phyloP scores from a whole-genome alignment of 1,140 invertebrate genomes.

The Pemphigus obesinymphae region DNA sequence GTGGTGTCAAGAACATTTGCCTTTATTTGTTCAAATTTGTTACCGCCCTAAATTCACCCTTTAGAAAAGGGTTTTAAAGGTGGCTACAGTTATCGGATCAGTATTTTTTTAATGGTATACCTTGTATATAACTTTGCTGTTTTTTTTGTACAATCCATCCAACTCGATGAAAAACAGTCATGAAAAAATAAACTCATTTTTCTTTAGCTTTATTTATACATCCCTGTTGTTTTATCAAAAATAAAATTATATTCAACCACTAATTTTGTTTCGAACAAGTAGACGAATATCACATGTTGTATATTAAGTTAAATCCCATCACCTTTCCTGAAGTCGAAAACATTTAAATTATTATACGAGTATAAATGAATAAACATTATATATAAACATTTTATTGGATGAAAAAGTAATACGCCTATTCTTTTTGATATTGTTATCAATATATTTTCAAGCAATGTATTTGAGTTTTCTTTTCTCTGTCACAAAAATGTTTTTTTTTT shows the following conservation, averaged over 20 bases:
- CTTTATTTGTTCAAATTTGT: slow-evolving; percentile 21
- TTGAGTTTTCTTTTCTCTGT: too few relatives aligned
- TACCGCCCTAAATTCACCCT: neutral
- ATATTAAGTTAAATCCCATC: too few relatives aligned
- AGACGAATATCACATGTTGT: too few relatives aligned
- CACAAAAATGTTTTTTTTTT: too few relatives aligned
- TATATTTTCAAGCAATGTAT: neutral
- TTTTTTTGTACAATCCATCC: neutral
- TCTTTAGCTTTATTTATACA: neutral
- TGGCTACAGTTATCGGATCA: neutral
- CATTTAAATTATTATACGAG: too few relatives aligned
- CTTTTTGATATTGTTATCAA: neutral
- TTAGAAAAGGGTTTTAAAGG: slow-evolving; percentile 1
- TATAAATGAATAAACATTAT: neutral
- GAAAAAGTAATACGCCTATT: neutral
- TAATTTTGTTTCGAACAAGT: neutral
- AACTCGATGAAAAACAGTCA: neutral
- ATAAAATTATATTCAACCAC: neutral
- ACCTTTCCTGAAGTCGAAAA: too few relatives aligned
- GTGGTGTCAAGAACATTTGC: slow-evolving; percentile 25
- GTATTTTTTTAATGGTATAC: neutral
- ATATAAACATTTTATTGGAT: neutral
- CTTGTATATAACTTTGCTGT: neutral
- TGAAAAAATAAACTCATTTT: neutral
- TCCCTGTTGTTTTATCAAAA: neutral